phyloP scores from a whole-genome alignment of 2,888 invertebrate genomes.

The Loripinus fragilis region DNA sequence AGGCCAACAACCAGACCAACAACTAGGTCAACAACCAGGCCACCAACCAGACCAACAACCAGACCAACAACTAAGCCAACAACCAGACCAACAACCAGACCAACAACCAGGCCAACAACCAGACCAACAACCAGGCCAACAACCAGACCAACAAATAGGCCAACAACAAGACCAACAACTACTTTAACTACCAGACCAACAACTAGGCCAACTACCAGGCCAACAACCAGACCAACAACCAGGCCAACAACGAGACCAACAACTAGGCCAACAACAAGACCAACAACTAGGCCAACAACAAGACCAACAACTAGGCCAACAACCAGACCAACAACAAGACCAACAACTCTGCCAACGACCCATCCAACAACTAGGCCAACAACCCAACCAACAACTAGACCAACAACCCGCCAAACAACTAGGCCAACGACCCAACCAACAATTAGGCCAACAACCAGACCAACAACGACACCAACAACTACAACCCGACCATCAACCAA shows the following conservation, averaged over 20 bases:
- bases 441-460: background rate
- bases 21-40: background rate
- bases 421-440: background rate
- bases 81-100: background rate
- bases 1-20: constrained; percentile 1
- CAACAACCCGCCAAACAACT: background rate
- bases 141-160: background rate
- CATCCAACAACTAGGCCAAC: background rate
- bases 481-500: constrained; percentile 1
- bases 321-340: background rate
- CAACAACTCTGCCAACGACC: background rate
- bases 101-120: background rate
- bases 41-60: background rate
- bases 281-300: background rate
- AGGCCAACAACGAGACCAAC: background rate
- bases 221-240: constrained; percentile 7
- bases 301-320: background rate
- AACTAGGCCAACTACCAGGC: background rate
- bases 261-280: background rate
- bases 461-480: background rate
- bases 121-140: background rate
- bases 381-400: background rate
- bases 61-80: background rate
- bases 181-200: constrained; percentile 2
- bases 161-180: constrained; percentile 9